A percentile compares a stretch with the other conserved stretches of the same genome.
Evolutionary conservation across 1,140 invertebrate species (phyloP).

Genomic region (Drosophila jambulina): DNA sequence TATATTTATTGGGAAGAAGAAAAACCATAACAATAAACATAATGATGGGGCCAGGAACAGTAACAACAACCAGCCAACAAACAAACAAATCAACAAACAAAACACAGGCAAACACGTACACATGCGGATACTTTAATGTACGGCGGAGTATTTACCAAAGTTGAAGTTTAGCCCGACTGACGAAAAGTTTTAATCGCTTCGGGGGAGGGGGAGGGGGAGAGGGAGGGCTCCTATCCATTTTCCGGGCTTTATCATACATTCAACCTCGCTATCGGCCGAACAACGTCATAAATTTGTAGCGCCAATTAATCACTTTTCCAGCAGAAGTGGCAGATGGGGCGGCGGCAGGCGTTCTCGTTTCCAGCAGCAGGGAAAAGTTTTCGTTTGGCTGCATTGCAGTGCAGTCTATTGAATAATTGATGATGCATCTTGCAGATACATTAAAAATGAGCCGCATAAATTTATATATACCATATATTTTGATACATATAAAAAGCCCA

Average conservation of each 20-base stretch:
- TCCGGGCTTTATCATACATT: constrained; percentile 75
- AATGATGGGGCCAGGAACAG: constrained; percentile 37
- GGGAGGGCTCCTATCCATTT: constrained; percentile 29
- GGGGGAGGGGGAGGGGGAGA: background rate
- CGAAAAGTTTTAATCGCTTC: constrained; percentile 75
- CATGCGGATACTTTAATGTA: constrained; percentile 57
- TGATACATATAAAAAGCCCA: constrained; percentile 15
- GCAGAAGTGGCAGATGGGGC: background rate
- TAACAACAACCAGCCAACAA: constrained; percentile 28
- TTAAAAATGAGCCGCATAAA: constrained; percentile 19
- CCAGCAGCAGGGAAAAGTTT: constrained; percentile 35
- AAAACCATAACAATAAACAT: constrained; percentile 74
- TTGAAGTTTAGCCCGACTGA: constrained; percentile 51
- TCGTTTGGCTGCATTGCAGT: constrained; percentile 62
- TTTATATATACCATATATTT: constrained; percentile 15
- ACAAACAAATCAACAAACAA: constrained; percentile 38
- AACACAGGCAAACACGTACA: constrained; percentile 26
- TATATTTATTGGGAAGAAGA: constrained; percentile 63
- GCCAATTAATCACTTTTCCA: constrained; percentile 76
- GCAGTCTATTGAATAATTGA: constrained; percentile 71
- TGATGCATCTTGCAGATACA: constrained; percentile 66
- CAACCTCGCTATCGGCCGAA: constrained; percentile 75
- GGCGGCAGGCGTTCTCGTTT: constrained; percentile 4
- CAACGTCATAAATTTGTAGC: constrained; percentile 81
- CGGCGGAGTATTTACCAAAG: constrained; percentile 51